Base-by-base conservation (phyloP, 2,113 vertebrate genomes). In the Zapornia atra region DNA sequence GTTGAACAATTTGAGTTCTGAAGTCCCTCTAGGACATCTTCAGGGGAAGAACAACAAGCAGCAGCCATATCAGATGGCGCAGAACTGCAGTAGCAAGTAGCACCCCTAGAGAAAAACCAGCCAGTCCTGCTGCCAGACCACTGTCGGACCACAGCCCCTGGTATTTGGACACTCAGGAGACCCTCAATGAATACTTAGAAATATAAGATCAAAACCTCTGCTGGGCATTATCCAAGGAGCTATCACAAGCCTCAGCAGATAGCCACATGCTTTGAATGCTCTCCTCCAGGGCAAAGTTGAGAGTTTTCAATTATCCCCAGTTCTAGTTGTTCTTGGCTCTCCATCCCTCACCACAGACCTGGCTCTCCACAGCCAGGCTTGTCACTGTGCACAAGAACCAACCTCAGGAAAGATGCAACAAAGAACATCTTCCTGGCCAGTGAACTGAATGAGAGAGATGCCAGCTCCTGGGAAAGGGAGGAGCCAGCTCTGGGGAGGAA, bases 321-420 rank as follows among this genome's bases (percentile, higher is more conserved):
- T 20, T 91, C 69, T 18, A 53, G 86, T 75, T 94, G 86, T 75
- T 86, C 61, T 92, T 95, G 83, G 94, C 88, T 76, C 72, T 50
- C 77, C 3, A 0, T 46, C 54, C 65, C 60, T 91, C 92, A 78
- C 86, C 86, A 88, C 80, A 84, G 80, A 91, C 80, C 91, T 66
- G 60, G 86, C 69, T 92, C 82, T 63, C 44, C n/a, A 4, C 0
- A n/a, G 54, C 85, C 7, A 5, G 40, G 59, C 50, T 88, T 33
- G 50, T 85, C 56, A 36, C 79, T 2, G 15, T 2, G 22, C 59
- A 48, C 60, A 75, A 15, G 44, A 71, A 29, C 12, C 70, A 88
- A 88, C 60, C 1, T 16, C 69, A 33, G 69, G 44, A 38, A 83
- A 92, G 75, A 82, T 20, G 50, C 2, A 7, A 38, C 88, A 95